phyloP scores from a whole-genome alignment of 2,797 vertebrate genomes.

The Vespertilio murinus region DNA sequence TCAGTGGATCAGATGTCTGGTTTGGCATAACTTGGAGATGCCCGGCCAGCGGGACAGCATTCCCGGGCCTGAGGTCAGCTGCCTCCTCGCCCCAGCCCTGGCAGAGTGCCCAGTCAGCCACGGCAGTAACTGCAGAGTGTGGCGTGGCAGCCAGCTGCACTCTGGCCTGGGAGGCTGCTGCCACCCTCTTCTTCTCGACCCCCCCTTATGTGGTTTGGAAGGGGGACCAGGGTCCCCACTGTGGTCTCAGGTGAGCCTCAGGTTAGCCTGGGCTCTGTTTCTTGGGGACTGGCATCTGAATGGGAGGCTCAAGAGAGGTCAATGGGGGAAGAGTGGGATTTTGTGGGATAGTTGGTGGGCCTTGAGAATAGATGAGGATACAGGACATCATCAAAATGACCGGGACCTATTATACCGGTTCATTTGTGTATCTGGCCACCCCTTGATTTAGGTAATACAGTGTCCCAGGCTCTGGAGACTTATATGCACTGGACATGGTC shows the following conservation, averaged over 20 bases:
- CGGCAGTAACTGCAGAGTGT: not conserved
- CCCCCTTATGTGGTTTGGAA: not conserved
- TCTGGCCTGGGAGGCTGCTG: not conserved
- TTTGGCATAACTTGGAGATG: conserved; percentile 8
- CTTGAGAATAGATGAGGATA: not conserved
- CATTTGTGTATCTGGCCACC: not conserved
- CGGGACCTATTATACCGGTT: not conserved
- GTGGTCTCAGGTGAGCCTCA: not conserved
- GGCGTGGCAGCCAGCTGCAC: not conserved
- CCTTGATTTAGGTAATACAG: not conserved
- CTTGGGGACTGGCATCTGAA: not conserved
- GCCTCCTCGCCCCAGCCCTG: not conserved
- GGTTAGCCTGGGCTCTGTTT: not conserved
- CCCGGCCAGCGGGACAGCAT: conserved; percentile 20
- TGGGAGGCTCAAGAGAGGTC: not conserved
- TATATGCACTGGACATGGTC: not conserved
- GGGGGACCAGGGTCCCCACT: not conserved
- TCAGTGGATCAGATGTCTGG: conserved; percentile 27
- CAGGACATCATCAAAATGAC: not conserved
- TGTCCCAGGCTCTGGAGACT: not conserved
- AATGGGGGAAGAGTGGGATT: not conserved
- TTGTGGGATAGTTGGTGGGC: not conserved
- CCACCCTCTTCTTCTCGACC: not conserved
- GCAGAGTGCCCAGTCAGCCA: not conserved
- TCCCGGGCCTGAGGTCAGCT: conserved; percentile 2